Evolutionary conservation across 2,113 vertebrate species (phyloP).

Genomic region (Phyllostomus discolor): DNA sequence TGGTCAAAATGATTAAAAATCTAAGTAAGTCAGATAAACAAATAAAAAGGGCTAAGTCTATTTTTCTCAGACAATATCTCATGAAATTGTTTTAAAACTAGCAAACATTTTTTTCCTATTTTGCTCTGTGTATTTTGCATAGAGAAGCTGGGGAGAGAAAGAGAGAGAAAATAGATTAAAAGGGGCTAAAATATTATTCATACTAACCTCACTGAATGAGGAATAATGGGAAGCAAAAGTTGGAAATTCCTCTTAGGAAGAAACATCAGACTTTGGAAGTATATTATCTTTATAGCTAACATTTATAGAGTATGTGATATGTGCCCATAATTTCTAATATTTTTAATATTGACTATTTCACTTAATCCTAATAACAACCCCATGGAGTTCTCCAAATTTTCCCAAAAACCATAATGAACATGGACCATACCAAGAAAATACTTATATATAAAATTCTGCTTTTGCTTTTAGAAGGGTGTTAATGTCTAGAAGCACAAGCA

Average conservation of each 20-base stretch:
- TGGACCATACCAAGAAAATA: background rate
- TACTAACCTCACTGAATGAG: background rate
- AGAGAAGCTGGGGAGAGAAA: background rate
- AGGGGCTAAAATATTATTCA: background rate
- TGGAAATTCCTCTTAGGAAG: background rate
- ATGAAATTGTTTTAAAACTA: background rate
- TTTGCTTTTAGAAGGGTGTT: background rate
- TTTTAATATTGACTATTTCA: background rate
- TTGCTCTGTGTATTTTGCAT: background rate
- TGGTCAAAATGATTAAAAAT: background rate
- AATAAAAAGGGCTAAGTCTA: background rate
- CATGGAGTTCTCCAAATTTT: background rate
- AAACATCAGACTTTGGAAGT: background rate
- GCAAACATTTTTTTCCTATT: background rate
- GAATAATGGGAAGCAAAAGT: background rate
- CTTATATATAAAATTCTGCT: slow-evolving; percentile 21
- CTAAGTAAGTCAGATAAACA: background rate
- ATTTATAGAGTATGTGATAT: background rate
- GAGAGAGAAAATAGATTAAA: background rate
- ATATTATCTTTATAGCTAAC: background rate
- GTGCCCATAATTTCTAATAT: background rate
- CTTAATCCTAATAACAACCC: background rate
- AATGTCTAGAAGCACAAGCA: background rate
- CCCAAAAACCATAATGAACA: background rate
- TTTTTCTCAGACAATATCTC: background rate